Evolutionary conservation across 1,140 invertebrate genomes (phyloP).

Genomic region (Schlechtendalia chinensis): DNA sequence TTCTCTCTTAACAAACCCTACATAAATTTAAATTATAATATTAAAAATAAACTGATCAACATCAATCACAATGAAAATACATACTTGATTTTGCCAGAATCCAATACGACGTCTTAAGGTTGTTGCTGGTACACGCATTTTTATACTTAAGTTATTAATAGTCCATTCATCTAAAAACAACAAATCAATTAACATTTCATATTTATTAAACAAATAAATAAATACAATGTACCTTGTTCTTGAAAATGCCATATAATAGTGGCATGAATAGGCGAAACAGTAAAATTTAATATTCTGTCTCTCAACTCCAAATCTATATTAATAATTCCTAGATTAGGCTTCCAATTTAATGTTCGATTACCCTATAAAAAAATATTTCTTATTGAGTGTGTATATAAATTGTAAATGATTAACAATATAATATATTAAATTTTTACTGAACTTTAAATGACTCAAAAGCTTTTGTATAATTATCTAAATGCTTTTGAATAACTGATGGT

Average conservation of each 20-base stretch:
- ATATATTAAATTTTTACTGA: constrained; percentile 29
- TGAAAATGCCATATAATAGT: constrained; percentile 94
- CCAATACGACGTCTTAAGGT: constrained; percentile 79
- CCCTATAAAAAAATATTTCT: constrained; percentile 57
- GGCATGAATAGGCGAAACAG: constrained; percentile 88
- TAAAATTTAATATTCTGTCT: constrained; percentile 75
- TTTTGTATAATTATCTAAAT: constrained; percentile 84
- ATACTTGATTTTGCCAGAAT: constrained; percentile 80
- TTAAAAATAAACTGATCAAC: background rate
- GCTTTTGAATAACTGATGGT: constrained; percentile 74
- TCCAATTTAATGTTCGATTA: constrained; percentile 91
- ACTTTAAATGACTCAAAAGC: constrained; percentile 87
- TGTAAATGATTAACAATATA: background rate
- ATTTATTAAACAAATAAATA: background rate
- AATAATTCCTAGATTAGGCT: constrained; percentile 87
- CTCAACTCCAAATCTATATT: constrained; percentile 89
- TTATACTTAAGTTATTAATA: constrained; percentile 77
- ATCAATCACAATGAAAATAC: background rate
- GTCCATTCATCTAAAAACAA: constrained; percentile 69
- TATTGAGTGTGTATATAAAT: background rate
- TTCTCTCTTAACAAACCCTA: constrained; percentile 77
- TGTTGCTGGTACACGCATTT: constrained; percentile 80
- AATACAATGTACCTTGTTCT: constrained; percentile 66
- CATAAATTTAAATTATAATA: constrained; percentile 43
- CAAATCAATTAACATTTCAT: constrained; percentile 7